These are phyloP conservation scores for Gambelia wislizenii DNA, from an alignment of 2,797 vertebrate species.

Conservation along the genomic window DNA sequence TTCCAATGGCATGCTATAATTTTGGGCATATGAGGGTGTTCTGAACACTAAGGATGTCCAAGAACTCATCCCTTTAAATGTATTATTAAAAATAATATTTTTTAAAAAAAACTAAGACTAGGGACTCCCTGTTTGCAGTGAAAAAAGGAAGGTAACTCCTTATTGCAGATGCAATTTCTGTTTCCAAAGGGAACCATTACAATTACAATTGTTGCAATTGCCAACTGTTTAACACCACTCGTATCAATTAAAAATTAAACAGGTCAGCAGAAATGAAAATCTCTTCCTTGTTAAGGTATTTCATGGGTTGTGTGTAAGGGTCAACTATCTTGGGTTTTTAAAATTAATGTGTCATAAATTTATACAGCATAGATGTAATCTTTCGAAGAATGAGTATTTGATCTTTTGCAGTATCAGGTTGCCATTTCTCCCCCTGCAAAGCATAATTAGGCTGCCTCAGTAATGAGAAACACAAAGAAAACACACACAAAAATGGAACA, in stretches of 20 bases:
- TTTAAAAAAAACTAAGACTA: neutral
- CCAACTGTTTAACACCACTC: conserved; percentile 45
- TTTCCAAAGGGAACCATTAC: conserved; percentile 43
- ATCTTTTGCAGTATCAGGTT: conserved; percentile 69
- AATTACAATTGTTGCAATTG: conserved; percentile 56
- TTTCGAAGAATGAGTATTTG: conserved; percentile 71
- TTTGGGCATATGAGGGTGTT: too few species aligned
- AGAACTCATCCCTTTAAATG: neutral
- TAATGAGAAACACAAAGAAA: conserved; percentile 73
- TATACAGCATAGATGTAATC: conserved; percentile 70
- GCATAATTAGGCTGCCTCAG: conserved; percentile 56
- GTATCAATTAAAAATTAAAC: conserved; percentile 63
- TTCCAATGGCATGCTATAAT: too few species aligned
- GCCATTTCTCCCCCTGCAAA: conserved; percentile 56
- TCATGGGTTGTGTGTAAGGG: conserved; percentile 57
- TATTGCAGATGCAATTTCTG: conserved; percentile 23
- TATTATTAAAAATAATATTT: neutral
- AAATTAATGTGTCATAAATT: conserved; percentile 64
- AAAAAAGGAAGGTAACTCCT: neutral
- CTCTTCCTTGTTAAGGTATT: conserved; percentile 56
- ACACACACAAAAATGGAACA: conserved; percentile 72
- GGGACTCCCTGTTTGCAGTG: neutral
- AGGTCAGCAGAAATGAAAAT: conserved; percentile 56
- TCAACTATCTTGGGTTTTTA: conserved; percentile 53
- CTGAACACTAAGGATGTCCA: neutral